phyloP scores from a whole-genome alignment of 2,888 invertebrate genomes.

The Drosophila maculinotata region DNA sequence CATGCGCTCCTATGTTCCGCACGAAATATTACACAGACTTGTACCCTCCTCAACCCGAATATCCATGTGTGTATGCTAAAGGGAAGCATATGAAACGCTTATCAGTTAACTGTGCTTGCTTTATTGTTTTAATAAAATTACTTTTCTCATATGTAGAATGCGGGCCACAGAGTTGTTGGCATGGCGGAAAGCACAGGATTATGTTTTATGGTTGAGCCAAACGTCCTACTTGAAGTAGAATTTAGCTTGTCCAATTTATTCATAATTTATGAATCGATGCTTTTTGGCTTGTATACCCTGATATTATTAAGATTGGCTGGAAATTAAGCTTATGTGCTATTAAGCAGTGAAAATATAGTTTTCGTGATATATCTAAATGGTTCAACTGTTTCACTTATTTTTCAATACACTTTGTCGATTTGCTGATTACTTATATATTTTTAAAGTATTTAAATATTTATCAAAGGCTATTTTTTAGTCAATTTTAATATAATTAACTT shows the following conservation, averaged over 20 bases:
- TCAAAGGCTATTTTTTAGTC: too few species aligned
- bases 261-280: conserved; percentile 34
- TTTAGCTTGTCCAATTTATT: conserved; percentile 29
- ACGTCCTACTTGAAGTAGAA: conserved; percentile 32
- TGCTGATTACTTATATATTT: not conserved
- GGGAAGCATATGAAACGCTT: conserved; percentile 51
- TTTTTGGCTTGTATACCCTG: conserved; percentile 6
- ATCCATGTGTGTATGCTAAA: not conserved
- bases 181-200: conserved; percentile 1
- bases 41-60: not conserved
- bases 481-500: too few species aligned
- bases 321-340: not conserved
- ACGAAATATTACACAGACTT: conserved; percentile 15
- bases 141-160: conserved; percentile 21
- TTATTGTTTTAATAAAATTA: conserved; percentile 62
- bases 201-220: conserved; percentile 36
- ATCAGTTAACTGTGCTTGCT: conserved; percentile 50
- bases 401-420: not conserved
- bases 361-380: not conserved
- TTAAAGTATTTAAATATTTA: too few species aligned
- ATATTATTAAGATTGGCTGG: not conserved
- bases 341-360: too few species aligned
- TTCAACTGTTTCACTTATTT: not conserved
- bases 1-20: not conserved
- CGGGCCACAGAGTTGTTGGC: not conserved